These are phyloP conservation scores for Eurosta solidaginis DNA, from an alignment of 1,140 invertebrate genomes.

Conservation along the genomic window DNA sequence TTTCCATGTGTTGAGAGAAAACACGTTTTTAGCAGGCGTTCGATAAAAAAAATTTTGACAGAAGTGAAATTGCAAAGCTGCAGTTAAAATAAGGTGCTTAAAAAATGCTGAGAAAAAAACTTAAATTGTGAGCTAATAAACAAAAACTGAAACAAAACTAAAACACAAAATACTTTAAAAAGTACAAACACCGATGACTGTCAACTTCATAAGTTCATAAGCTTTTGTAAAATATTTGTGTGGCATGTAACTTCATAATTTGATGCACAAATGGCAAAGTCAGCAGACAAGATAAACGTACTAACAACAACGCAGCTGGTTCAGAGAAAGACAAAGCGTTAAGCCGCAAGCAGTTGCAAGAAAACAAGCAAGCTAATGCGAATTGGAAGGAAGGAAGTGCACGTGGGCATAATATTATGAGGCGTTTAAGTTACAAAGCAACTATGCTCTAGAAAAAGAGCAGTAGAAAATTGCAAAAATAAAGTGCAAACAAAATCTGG, in stretches of 20 bases:
- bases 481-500: constrained; percentile 8
- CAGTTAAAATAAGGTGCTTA: not conserved
- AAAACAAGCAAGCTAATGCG: not conserved
- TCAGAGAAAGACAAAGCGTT: no score
- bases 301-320: not conserved
- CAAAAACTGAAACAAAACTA: no score
- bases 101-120: not conserved
- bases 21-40: not conserved
- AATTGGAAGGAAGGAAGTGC: constrained; percentile 22
- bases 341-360: no score
- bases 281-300: no score
- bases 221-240: not conserved
- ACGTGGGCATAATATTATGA: constrained; percentile 7
- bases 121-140: no score
- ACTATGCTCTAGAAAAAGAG: not conserved
- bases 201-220: constrained; percentile 24
- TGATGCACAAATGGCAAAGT: no score
- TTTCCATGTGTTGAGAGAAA: not conserved
- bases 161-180: no score
- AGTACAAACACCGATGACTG: constrained; percentile 2
- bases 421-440: not conserved
- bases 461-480: not conserved
- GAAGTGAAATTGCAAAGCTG: constrained; percentile 4
- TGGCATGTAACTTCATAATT: not conserved
- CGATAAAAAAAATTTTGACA: not conserved